These are phyloP conservation scores for Melanotaenia boesemani DNA, from an alignment of 2,797 vertebrate genomes.

Conservation along the genomic window DNA sequence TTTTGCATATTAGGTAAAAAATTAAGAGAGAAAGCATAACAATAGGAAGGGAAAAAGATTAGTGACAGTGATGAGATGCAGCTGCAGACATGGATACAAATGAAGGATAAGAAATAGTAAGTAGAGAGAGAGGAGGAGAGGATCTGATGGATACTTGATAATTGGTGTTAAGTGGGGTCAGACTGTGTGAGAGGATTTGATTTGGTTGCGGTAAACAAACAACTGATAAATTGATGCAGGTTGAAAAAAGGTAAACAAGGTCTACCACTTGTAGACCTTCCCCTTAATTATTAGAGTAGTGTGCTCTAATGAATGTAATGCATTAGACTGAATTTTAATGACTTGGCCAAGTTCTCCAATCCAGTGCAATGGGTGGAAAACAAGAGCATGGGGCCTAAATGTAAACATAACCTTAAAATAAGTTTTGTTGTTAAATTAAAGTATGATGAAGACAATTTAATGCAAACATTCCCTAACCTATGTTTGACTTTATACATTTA, in stretches of 20 bases:
- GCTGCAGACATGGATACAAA: not conserved
- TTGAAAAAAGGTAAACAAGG: slow-evolving; percentile 12
- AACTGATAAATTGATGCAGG: slow-evolving; percentile 37
- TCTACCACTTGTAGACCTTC: not conserved
- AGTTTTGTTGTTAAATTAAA: not conserved
- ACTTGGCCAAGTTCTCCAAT: not conserved
- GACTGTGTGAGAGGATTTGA: slow-evolving; percentile 40
- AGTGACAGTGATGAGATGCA: not conserved
- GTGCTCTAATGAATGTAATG: not conserved
- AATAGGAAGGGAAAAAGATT: not conserved
- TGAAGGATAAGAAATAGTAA: not conserved
- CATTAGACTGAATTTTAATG: not conserved
- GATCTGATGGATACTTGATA: slow-evolving; percentile 45
- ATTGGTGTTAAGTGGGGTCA: slow-evolving; percentile 56
- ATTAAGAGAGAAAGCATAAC: not conserved
- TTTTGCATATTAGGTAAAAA: not conserved
- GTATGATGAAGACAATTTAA: not conserved
- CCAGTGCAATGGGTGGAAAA: not conserved
- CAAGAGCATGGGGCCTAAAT: not conserved
- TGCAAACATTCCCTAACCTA: not conserved
- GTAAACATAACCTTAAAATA: not conserved
- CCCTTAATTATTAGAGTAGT: not conserved
- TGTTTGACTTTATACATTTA: not conserved
- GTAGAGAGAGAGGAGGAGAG: slow-evolving; percentile 5
- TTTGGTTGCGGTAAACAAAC: slow-evolving; percentile 33